A percentile compares a stretch with the other conserved stretches of the same genome.
phyloP scores from a whole-genome alignment of 2,113 vertebrate genomes.

The Etheostoma spectabile region DNA sequence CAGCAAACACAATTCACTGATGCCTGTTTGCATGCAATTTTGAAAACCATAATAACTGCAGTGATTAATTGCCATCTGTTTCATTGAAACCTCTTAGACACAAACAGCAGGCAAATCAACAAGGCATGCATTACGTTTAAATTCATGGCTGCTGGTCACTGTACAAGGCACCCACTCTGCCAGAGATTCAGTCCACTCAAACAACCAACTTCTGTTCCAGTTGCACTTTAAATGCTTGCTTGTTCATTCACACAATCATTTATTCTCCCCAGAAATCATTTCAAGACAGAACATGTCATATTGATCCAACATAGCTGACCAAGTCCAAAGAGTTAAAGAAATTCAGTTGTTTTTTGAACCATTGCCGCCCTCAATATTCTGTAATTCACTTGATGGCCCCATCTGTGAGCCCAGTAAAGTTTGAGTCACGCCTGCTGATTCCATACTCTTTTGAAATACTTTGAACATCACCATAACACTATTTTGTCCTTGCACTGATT shows the following conservation, averaged over 20 bases:
- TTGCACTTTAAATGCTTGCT: neutral
- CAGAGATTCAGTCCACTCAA: neutral
- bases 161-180: neutral
- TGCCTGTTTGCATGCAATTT: conserved; percentile 6
- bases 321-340: neutral
- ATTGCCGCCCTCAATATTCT: neutral
- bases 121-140: neutral
- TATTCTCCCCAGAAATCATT: neutral
- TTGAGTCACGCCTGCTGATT: neutral
- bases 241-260: neutral
- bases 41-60: conserved; percentile 10
- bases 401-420: neutral
- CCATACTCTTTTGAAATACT: neutral
- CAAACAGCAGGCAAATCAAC: conserved; percentile 13
- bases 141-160: neutral
- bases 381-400: neutral
- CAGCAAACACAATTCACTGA: neutral
- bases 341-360: neutral
- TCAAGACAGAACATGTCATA: neutral
- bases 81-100: conserved; percentile 7
- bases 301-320: neutral
- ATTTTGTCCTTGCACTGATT: neutral
- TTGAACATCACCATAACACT: neutral
- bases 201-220: neutral
- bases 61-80: conserved; percentile 29